Evolutionary conservation across 2,888 invertebrate genomes (phyloP).

Genomic region (Torymus aiolomorphi): DNA sequence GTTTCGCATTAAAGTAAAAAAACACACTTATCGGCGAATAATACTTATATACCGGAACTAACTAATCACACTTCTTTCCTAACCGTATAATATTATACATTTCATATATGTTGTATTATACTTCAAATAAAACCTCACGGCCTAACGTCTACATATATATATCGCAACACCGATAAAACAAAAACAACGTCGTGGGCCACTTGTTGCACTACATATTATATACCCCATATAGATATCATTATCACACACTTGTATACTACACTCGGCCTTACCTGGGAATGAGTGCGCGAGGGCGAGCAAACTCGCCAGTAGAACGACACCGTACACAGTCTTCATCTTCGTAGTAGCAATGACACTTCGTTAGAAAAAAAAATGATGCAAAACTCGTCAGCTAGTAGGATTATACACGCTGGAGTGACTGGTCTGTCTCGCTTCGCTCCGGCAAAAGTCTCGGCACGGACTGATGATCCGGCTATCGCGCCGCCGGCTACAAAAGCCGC

Average conservation of each 20-base stretch:
- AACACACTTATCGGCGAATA: too few relatives aligned
- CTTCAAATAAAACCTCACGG: too few relatives aligned
- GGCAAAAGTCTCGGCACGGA: slow-evolving; percentile 59
- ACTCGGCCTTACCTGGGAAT: slow-evolving; percentile 67
- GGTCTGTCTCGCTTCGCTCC: slow-evolving; percentile 35
- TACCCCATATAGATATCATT: neutral
- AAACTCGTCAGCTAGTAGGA: too few relatives aligned
- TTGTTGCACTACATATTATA: neutral
- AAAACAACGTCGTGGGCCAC: neutral
- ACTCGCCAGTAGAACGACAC: slow-evolving; percentile 61
- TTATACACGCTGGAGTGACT: neutral
- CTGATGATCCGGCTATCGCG: slow-evolving; percentile 57
- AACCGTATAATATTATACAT: too few relatives aligned
- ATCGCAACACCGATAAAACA: too few relatives aligned
- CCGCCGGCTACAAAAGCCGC: slow-evolving; percentile 55
- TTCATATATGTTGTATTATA: too few relatives aligned
- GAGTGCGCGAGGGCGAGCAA: slow-evolving; percentile 66
- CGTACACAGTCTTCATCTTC: slow-evolving; percentile 61
- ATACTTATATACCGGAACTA: too few relatives aligned
- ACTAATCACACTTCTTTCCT: too few relatives aligned
- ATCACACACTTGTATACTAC: neutral
- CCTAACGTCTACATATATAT: too few relatives aligned
- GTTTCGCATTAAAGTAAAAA: too few relatives aligned
- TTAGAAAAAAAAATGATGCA: too few relatives aligned
- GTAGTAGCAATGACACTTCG: too few relatives aligned